These are phyloP conservation scores for Rhincodon typus DNA, from an alignment of 2,797 vertebrate genomes.

Conservation along the genomic window DNA sequence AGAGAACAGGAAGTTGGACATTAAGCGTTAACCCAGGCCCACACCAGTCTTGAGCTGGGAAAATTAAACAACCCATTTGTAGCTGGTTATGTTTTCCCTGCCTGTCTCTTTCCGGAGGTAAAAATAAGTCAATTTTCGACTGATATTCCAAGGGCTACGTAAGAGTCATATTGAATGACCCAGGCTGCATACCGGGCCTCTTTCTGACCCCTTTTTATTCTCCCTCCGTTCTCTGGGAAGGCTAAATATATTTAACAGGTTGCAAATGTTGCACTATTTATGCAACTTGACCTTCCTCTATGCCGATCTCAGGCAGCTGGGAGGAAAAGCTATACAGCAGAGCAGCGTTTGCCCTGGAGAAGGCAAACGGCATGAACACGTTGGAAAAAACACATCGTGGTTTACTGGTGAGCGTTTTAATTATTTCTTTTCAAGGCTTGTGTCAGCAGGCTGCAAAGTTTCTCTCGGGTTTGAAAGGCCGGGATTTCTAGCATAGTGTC, in stretches of 20 bases:
- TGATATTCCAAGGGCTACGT: background rate
- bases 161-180: constrained; percentile 12
- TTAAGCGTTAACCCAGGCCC: background rate
- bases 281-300: constrained; percentile 58
- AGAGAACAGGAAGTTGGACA: background rate
- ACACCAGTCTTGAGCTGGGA: background rate
- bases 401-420: constrained; percentile 52
- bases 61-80: background rate
- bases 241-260: constrained; percentile 65
- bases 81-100: background rate
- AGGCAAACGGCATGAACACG: constrained; percentile 51
- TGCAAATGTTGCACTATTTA: constrained; percentile 57
- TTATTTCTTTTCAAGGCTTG: background rate
- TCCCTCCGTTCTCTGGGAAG: constrained; percentile 42
- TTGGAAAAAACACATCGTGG: constrained; percentile 49
- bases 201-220: constrained; percentile 38
- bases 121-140: background rate
- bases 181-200: constrained; percentile 20
- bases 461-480: background rate
- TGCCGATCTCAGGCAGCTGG: constrained; percentile 45
- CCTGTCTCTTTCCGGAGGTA: background rate
- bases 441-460: background rate
- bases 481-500: no score
- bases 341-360: background rate
- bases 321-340: constrained; percentile 49